Conservation (phyloP, 1,140 invertebrate genomes). For the Mercenaria mercenaria region DNA sequence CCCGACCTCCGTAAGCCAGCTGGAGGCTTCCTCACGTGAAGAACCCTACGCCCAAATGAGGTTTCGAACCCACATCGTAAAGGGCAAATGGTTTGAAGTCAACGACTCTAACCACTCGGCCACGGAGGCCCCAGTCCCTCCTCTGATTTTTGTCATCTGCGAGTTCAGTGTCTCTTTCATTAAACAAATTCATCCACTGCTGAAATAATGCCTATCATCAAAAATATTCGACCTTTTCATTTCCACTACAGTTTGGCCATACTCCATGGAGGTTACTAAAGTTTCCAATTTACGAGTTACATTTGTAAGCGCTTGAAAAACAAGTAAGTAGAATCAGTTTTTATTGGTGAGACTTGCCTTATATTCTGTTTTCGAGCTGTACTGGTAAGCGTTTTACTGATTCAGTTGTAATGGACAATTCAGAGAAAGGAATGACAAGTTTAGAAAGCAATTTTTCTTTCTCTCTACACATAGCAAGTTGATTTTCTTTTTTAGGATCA, state of each 20-base stretch:
- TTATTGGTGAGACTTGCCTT: background rate
- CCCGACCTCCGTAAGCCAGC: no score
- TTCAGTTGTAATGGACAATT: background rate
- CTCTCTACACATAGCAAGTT: background rate
- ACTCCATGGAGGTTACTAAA: background rate
- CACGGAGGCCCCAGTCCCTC: no score
- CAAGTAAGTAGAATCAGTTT: background rate
- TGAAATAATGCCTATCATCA: background rate
- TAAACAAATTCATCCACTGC: background rate
- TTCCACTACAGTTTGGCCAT: background rate
- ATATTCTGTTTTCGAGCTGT: background rate
- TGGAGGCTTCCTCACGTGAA: no score
- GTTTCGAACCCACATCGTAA: no score
- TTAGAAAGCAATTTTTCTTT: background rate
- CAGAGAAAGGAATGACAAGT: background rate
- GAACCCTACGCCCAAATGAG: no score
- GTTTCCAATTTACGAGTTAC: background rate
- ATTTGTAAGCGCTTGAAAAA: background rate
- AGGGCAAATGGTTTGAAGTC: no score
- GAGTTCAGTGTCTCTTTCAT: background rate
- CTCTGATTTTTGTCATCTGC: no score
- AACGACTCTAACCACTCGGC: no score
- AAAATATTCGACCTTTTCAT: background rate
- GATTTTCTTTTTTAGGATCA: background rate
- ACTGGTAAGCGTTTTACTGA: background rate